Conservation (phyloP, 2,797 vertebrate genomes). For the Netta rufina region DNA sequence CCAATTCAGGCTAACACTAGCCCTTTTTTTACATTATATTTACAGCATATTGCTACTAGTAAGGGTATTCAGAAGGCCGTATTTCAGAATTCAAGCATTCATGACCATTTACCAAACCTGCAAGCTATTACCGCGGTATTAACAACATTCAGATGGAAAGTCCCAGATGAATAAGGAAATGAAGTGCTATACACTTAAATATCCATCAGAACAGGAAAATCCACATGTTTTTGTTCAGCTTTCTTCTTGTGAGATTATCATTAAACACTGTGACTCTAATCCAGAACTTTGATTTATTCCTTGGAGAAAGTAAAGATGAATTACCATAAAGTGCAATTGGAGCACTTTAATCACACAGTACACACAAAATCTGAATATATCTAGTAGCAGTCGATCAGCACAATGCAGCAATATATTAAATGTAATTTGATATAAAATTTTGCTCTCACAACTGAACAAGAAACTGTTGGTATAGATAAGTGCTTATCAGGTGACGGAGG, state of each 20-base stretch:
- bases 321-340: fast-evolving
- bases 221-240: neutral
- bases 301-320: neutral
- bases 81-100: neutral
- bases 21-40: neutral
- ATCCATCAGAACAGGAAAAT: neutral
- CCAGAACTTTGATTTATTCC: neutral
- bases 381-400: neutral
- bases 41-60: neutral
- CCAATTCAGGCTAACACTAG: neutral
- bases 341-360: neutral
- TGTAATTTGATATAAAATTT: neutral
- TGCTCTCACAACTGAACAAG: neutral
- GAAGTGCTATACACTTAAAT: neutral
- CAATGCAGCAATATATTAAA: neutral
- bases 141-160: neutral
- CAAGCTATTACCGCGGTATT: neutral
- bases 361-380: neutral
- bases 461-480: neutral
- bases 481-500: neutral
- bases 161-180: neutral
- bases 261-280: neutral
- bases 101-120: neutral
- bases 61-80: neutral
- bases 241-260: neutral